These are phyloP conservation scores for Salmo trutta DNA, from an alignment of 2,797 vertebrate species.

Conservation along the genomic window DNA sequence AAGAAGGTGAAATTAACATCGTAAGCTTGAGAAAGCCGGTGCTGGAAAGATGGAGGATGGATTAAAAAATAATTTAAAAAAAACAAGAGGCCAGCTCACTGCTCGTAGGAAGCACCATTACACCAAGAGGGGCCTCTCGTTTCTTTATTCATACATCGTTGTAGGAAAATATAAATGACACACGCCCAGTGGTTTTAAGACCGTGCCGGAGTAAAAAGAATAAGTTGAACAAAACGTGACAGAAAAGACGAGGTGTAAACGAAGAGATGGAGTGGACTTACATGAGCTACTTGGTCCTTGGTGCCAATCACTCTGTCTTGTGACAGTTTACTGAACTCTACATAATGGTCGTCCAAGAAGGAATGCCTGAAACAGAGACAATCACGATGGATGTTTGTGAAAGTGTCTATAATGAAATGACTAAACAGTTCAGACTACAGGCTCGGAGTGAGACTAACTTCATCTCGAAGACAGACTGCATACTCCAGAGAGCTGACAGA, in stretches of 20 bases:
- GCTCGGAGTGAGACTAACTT: constrained; percentile 77
- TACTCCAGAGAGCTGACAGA: constrained; percentile 91
- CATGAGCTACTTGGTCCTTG: constrained; percentile 93
- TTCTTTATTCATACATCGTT: too few relatives aligned
- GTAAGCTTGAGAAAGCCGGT: too few relatives aligned
- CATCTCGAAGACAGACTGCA: constrained; percentile 92
- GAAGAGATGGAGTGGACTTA: constrained; percentile 64
- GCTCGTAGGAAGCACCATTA: too few relatives aligned
- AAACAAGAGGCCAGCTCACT: too few relatives aligned
- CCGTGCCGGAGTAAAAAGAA: too few relatives aligned
- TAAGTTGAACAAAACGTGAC: too few relatives aligned
- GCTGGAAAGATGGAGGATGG: too few relatives aligned
- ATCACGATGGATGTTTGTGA: neutral
- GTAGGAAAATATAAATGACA: too few relatives aligned
- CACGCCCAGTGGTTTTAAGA: too few relatives aligned
- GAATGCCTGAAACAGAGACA: constrained; percentile 78
- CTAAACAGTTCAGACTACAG: neutral
- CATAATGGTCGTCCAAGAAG: constrained; percentile 92
- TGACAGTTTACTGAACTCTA: constrained; percentile 96
- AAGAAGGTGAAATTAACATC: neutral
- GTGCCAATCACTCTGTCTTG: constrained; percentile 96
- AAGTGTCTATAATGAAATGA: neutral
- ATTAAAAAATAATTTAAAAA: too few relatives aligned
- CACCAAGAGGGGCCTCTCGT: too few relatives aligned
- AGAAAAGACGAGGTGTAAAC: too few relatives aligned